Percentiles rank a stretch among this genome's conserved stretches.
Conservation (phyloP, 2,113 vertebrate genomes). For the Leptobrachium ailaonicum region DNA sequence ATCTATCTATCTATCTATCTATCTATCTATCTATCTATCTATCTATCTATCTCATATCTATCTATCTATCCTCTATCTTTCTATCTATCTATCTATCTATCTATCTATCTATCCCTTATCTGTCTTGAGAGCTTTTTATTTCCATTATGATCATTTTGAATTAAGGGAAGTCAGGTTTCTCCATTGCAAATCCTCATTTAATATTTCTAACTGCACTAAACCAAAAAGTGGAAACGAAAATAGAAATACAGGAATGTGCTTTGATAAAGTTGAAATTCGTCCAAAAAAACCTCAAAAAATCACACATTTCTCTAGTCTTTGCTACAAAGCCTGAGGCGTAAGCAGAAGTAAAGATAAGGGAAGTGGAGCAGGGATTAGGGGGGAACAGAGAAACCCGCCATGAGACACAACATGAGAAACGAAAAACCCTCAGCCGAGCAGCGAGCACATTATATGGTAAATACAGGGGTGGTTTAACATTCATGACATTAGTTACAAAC, state of each 20-base stretch:
- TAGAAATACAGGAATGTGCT: slow-evolving; percentile 4
- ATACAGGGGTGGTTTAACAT: too few relatives aligned
- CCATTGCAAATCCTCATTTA: not conserved
- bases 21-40: too few relatives aligned
- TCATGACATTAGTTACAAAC: too few relatives aligned
- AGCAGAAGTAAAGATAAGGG: not conserved
- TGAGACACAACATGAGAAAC: not conserved
- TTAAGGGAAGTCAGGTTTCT: not conserved
- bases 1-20: too few relatives aligned
- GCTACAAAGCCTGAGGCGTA: not conserved
- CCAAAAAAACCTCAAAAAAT: not conserved
- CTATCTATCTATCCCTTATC: too few relatives aligned
- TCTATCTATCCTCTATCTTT: too few relatives aligned
- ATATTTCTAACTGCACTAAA: not conserved
- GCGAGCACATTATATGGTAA: too few relatives aligned
- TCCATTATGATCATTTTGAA: not conserved
- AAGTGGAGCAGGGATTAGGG: not conserved
- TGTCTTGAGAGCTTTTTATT: too few relatives aligned
- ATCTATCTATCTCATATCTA: too few relatives aligned
- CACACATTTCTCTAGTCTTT: not conserved
- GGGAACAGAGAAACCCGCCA: not conserved
- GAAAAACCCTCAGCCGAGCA: not conserved
- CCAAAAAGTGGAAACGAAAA: slow-evolving; percentile 17
- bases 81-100: too few relatives aligned
- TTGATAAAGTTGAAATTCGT: not conserved